Percentiles rank a stretch among this genome's conserved stretches.
Conservation (phyloP, 2,888 invertebrate species). For the Andrena trimmerana region DNA sequence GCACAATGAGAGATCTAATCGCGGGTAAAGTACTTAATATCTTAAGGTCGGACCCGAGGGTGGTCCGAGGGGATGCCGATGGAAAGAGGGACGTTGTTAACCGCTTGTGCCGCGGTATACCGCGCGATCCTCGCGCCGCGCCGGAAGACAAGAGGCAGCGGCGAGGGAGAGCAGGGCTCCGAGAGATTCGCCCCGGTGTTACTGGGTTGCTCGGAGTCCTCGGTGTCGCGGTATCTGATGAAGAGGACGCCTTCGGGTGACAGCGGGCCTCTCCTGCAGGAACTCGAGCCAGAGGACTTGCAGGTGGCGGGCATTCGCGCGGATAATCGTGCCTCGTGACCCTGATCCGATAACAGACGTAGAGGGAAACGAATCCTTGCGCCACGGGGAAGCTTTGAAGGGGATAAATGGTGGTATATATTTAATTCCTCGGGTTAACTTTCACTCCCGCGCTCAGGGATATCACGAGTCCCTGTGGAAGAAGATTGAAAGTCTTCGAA, state of each 20-base stretch:
- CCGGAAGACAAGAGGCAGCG: slow-evolving; percentile 52
- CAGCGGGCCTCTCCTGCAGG: slow-evolving; percentile 75
- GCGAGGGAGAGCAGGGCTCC: slow-evolving; percentile 45
- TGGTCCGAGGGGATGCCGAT: slow-evolving; percentile 51
- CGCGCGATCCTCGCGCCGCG: slow-evolving; percentile 35
- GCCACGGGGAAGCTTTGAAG: not conserved
- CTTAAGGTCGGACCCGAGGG: slow-evolving; percentile 80
- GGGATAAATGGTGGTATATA: not conserved
- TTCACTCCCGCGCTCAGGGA: too few relatives aligned
- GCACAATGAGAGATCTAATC: slow-evolving; percentile 85
- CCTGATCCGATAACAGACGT: slow-evolving; percentile 54
- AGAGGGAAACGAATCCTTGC: slow-evolving; percentile 20
- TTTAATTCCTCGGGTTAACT: not conserved
- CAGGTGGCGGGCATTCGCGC: slow-evolving; percentile 61
- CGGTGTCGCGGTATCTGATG: slow-evolving; percentile 80
- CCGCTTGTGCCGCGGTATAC: slow-evolving; percentile 40
- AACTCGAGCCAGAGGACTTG: slow-evolving; percentile 65
- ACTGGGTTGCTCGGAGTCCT: slow-evolving; percentile 59
- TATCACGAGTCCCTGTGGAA: too few relatives aligned
- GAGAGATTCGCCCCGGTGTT: slow-evolving; percentile 61
- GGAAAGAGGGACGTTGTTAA: slow-evolving; percentile 34
- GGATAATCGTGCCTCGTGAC: slow-evolving; percentile 67
- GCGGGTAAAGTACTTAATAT: slow-evolving; percentile 85
- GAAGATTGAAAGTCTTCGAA: not conserved
- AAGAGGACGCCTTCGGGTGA: slow-evolving; percentile 79